Percentiles rank a stretch among this genome's conserved stretches.
phyloP scores from a whole-genome alignment of 2,888 invertebrate species.

The Troides aeacus region DNA sequence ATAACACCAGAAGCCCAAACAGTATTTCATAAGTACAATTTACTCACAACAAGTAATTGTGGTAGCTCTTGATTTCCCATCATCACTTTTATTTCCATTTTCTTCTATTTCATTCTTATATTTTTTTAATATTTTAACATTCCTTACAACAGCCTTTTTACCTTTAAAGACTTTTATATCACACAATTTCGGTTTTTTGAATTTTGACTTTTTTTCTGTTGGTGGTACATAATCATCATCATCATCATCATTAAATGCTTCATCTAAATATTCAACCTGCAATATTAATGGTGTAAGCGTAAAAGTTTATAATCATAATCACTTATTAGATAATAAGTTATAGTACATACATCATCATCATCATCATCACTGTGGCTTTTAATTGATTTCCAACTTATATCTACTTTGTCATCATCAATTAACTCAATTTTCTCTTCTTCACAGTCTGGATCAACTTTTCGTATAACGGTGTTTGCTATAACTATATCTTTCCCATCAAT shows the following conservation, averaged over 20 bases:
- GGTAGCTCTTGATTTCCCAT: slow-evolving; percentile 54
- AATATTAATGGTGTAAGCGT: slow-evolving; percentile 6
- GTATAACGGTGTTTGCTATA: slow-evolving; percentile 72
- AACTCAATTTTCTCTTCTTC: slow-evolving; percentile 42
- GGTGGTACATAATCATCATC: slow-evolving; percentile 69
- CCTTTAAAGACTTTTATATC: slow-evolving; percentile 70
- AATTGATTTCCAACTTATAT: slow-evolving; percentile 56
- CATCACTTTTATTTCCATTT: slow-evolving; percentile 40
- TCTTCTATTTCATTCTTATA: slow-evolving; percentile 49
- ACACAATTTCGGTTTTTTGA: slow-evolving; percentile 66
- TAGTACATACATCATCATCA: slow-evolving; percentile 55
- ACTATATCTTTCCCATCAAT: slow-evolving; percentile 65
- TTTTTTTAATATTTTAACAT: slow-evolving; percentile 63
- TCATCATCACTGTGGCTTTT: slow-evolving; percentile 38
- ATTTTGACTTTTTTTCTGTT: slow-evolving; percentile 55
- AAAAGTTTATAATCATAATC: not conserved
- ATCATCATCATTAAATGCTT: slow-evolving; percentile 63
- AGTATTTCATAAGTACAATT: slow-evolving; percentile 16
- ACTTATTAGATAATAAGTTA: not conserved
- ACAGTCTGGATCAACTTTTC: slow-evolving; percentile 62
- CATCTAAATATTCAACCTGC: slow-evolving; percentile 60
- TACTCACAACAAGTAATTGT: slow-evolving; percentile 74
- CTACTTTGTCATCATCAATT: slow-evolving; percentile 41
- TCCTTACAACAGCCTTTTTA: slow-evolving; percentile 59
- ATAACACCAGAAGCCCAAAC: too few relatives aligned